A percentile compares a stretch with the other conserved stretches of the same genome.
Evolutionary conservation across 2,888 invertebrate genomes (phyloP).

Genomic region (Biston stratarius): DNA sequence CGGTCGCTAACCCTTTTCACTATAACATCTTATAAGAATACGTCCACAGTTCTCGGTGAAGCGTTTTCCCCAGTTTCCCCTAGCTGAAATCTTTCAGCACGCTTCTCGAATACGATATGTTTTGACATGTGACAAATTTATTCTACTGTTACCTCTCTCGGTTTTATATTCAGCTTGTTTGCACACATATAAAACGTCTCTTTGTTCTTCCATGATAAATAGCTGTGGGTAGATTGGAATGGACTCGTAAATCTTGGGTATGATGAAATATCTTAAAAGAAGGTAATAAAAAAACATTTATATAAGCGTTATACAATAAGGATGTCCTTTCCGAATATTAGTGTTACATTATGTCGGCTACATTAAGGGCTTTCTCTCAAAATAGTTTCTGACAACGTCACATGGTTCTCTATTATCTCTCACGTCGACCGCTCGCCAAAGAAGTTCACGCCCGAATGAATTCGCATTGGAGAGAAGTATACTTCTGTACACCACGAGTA

Average conservation of each 20-base stretch:
- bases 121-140: slow-evolving; percentile 34
- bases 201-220: slow-evolving; percentile 21
- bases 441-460: no score
- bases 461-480: no score
- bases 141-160: slow-evolving; percentile 17
- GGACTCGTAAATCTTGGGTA: background rate
- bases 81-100: slow-evolving; percentile 18
- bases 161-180: slow-evolving; percentile 24
- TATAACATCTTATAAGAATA: background rate
- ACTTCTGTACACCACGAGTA: no score
- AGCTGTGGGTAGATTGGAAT: slow-evolving; percentile 5
- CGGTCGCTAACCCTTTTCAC: background rate
- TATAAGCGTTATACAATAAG: no score
- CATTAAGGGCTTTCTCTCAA: no score
- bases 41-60: background rate
- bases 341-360: no score
- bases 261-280: background rate
- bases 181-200: slow-evolving; percentile 16
- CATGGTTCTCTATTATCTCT: no score
- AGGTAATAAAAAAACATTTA: no score
- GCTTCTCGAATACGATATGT: slow-evolving; percentile 32
- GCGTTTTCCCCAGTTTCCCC: slow-evolving; percentile 16
- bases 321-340: no score
- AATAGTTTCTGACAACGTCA: no score
- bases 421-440: no score